These are phyloP conservation scores for Enteromius trimaculatus DNA, from an alignment of 2,797 vertebrate species.

Conservation along the genomic window DNA sequence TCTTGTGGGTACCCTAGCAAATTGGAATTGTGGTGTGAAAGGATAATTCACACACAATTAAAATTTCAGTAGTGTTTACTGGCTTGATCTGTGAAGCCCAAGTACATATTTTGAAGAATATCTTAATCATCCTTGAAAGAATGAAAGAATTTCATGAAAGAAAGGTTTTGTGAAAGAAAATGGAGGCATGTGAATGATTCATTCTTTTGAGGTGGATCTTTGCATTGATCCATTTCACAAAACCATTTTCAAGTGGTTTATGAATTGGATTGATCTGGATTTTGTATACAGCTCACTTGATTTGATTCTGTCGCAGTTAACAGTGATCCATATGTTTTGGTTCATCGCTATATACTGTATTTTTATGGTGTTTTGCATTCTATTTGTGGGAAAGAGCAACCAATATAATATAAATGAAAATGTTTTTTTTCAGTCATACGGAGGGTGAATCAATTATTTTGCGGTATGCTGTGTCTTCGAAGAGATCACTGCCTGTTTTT, in stretches of 20 bases:
- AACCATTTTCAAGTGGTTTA: neutral
- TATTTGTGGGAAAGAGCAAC: neutral
- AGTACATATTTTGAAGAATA: neutral
- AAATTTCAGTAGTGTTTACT: neutral
- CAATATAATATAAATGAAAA: neutral
- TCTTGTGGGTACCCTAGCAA: neutral
- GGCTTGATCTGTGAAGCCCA: neutral
- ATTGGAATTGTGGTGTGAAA: slow-evolving; percentile 17
- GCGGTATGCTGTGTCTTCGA: neutral
- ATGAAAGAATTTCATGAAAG: neutral
- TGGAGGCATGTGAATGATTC: neutral
- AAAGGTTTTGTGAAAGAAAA: slow-evolving; percentile 11
- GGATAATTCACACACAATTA: neutral
- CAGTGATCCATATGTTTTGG: neutral
- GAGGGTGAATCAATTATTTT: neutral
- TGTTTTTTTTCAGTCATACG: neutral
- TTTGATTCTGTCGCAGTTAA: neutral
- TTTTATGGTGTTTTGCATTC: neutral
- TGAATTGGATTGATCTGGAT: neutral
- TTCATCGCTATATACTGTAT: neutral
- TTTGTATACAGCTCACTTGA: neutral
- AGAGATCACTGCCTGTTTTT: neutral
- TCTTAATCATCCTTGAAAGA: neutral
- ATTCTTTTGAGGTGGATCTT: neutral
- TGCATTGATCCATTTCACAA: neutral